Evolutionary conservation across 2,113 vertebrate species (phyloP).

Genomic region (Todiramphus chloris): DNA sequence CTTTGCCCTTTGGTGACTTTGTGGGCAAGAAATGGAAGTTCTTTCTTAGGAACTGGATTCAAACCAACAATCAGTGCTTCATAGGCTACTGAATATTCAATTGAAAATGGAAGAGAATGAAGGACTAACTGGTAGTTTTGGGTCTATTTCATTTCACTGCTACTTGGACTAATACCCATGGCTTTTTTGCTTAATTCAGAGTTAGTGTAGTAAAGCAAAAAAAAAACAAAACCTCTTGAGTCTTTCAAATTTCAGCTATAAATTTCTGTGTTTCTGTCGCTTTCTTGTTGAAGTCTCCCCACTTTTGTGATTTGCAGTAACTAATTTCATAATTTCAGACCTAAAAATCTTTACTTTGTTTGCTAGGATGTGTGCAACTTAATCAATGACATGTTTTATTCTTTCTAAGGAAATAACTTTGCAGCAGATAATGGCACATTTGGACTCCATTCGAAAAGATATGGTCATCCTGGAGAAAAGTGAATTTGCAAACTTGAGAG

Average conservation of each 20-base stretch:
- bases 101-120: neutral
- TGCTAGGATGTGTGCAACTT: neutral
- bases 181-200: neutral
- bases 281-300: neutral
- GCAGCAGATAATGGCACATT: constrained; percentile 94
- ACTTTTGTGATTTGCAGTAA: neutral
- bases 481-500: constrained; percentile 93
- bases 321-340: neutral
- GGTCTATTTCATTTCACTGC: neutral
- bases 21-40: neutral
- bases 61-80: neutral
- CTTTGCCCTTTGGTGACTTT: neutral
- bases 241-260: neutral
- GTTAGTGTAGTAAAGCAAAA: neutral
- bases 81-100: neutral
- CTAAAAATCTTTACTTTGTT: neutral
- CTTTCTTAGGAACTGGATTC: neutral
- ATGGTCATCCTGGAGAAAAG: constrained; percentile 99
- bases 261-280: neutral
- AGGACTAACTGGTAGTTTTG: neutral
- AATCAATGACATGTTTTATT: neutral
- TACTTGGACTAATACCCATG: neutral
- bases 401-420: constrained; percentile 88
- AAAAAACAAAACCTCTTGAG: neutral
- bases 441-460: constrained; percentile 95